These are phyloP conservation scores for Columba janthina DNA, from an alignment of 2,113 vertebrate genomes.

Conservation along the genomic window DNA sequence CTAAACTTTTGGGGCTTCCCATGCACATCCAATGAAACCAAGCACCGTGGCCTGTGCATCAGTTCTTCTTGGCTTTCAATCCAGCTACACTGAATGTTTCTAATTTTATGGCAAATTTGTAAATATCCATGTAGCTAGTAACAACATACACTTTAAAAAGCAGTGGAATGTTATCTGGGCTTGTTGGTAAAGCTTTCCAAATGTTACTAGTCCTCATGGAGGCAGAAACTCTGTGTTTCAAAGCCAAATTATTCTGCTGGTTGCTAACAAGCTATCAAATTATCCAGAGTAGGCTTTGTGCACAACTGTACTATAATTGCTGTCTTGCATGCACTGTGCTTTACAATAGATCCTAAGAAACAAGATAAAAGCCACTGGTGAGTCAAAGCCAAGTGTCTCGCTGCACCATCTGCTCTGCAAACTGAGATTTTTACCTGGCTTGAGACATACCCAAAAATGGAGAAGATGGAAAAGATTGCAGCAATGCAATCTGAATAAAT, in stretches of 20 bases:
- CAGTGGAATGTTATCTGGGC: background rate
- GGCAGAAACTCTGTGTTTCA: background rate
- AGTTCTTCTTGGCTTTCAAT: background rate
- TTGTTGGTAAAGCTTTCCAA: background rate
- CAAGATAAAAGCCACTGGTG: background rate
- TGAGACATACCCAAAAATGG: background rate
- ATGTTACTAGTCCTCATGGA: background rate
- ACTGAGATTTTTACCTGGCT: background rate
- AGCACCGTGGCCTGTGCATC: accelerated
- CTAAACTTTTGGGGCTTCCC: background rate
- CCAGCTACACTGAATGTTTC: background rate
- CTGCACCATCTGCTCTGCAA: background rate
- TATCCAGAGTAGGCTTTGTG: background rate
- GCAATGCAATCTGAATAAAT: background rate
- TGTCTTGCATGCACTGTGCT: background rate
- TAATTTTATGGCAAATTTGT: background rate
- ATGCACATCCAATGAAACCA: background rate
- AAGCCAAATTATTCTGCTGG: background rate
- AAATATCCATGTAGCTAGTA: background rate
- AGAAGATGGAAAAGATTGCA: background rate
- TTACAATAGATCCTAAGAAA: background rate
- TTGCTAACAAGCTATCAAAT: background rate
- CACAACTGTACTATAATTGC: background rate
- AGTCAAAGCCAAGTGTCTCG: background rate
- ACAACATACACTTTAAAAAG: background rate